Base-by-base conservation (phyloP, 2,113 vertebrate species). In the Gadus chalcogrammus region DNA sequence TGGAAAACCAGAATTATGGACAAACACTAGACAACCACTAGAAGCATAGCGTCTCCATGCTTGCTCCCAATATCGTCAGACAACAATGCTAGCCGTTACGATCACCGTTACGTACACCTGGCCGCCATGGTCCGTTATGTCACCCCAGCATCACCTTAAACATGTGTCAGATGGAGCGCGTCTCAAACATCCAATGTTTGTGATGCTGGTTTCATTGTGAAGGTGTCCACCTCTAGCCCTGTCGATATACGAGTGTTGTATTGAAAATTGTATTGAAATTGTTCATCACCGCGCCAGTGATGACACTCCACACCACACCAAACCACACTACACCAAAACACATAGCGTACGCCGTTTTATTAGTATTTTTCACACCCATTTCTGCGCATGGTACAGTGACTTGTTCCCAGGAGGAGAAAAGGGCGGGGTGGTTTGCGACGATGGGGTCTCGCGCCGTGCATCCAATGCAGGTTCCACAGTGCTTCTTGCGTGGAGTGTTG, bases 401-500 rank as follows among this genome's bases (percentile, higher is more conserved):
- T 1, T 20, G 79, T 83, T 83, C 77, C 84, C 71, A 68, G 65
- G 84, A 82, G 79, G 68, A 76, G 83, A 79, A 81, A 79, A 78
- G 61, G 52, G 82, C 73, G 70, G 27, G 8, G 22, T 52, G 71
- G 61, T 82, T 79, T 85, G 72, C 84, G 84, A 76, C 79, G 75
- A 73, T 13, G 65, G 84, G 42, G 76, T 71, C 74, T 79, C 69
- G 9, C 58, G 67, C 70, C 38, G 67, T 7, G 31, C 64, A 1
- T 68, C 64, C 24, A 8, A 64, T 24, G n/a, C 65, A 31, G 62
- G 53, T 52, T 61, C 15, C 38, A 58, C 70, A 67, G 48, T 65
- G 74, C 58, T 52, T 67, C 68, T 81, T 73, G n/a, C 69, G n/a
- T 70, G 69, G 69, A 64, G 28, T 31, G 15, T 53, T 27, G 28